Evolutionary conservation across 2,113 vertebrate genomes (phyloP).

Genomic region (Xyrauchen texanus): DNA sequence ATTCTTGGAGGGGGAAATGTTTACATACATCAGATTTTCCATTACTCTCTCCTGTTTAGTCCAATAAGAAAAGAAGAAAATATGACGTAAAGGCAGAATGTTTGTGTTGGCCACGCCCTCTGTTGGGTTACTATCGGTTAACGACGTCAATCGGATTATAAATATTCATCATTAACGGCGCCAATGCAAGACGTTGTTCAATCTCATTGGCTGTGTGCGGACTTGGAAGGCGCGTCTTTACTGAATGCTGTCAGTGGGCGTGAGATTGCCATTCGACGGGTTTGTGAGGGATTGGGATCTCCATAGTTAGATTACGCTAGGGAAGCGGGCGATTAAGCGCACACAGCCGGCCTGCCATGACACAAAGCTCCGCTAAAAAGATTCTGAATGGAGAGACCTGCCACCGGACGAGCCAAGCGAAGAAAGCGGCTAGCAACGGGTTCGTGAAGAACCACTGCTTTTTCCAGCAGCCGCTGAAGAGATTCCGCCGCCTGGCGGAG

Average conservation of each 20-base stretch:
- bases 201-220: constrained; percentile 40
- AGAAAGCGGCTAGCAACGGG: constrained; percentile 68
- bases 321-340: neutral
- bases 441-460: constrained; percentile 72
- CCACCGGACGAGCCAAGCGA: constrained; percentile 61
- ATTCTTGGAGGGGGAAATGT: neutral
- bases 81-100: constrained; percentile 1
- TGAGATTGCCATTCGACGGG: neutral
- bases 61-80: constrained; percentile 2
- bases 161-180: constrained; percentile 4
- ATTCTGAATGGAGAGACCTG: constrained; percentile 67
- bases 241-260: constrained; percentile 63
- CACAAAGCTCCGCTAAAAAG: constrained; percentile 71
- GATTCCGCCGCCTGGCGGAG: constrained; percentile 64
- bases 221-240: constrained; percentile 58
- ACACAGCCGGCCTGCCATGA: constrained; percentile 63
- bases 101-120: constrained; percentile 28
- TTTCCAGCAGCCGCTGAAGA: constrained; percentile 65
- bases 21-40: neutral
- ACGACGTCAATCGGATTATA: constrained; percentile 8
- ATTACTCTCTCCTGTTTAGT: neutral
- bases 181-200: constrained; percentile 21
- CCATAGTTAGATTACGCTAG: constrained; percentile 55
- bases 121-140: constrained; percentile 62
- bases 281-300: constrained; percentile 40